Percentiles rank a stretch among this genome's conserved stretches.
phyloP scores from a whole-genome alignment of 2,888 invertebrate species.

The Meghimatium bilineatum region DNA sequence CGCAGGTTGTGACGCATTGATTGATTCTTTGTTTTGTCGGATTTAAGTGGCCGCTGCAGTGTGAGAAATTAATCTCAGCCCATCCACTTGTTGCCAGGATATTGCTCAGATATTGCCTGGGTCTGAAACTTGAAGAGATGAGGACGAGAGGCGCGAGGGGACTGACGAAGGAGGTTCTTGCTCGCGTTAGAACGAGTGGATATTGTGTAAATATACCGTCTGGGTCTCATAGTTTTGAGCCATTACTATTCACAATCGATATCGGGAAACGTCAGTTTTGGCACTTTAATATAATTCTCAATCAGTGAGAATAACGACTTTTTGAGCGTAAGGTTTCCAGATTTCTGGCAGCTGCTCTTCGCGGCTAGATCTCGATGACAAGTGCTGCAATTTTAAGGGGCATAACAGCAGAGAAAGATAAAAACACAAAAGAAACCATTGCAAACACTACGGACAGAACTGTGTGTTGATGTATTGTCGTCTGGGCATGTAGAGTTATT shows the following conservation, averaged over 20 bases:
- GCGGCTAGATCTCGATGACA: conserved; percentile 4
- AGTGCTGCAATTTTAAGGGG: background rate
- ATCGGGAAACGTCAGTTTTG: conserved; percentile 38
- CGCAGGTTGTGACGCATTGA: conserved; percentile 32
- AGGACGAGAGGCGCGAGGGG: conserved; percentile 26
- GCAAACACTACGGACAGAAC: background rate
- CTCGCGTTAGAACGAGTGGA: conserved; percentile 14
- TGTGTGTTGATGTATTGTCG: too few relatives aligned
- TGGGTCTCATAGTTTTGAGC: conserved; percentile 18
- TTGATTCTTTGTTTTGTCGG: conserved; percentile 44
- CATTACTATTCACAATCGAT: conserved; percentile 47
- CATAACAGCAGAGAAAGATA: background rate
- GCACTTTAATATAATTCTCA: conserved; percentile 45
- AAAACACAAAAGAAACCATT: background rate
- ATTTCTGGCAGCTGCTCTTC: conserved; percentile 29
- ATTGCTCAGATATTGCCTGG: conserved; percentile 40
- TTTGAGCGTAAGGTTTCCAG: conserved; percentile 21
- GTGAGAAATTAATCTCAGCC: conserved; percentile 38
- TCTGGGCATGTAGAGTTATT: too few relatives aligned
- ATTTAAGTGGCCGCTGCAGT: conserved; percentile 31
- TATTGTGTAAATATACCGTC: conserved; percentile 43
- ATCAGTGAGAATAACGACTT: conserved; percentile 39
- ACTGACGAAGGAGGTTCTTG: conserved; percentile 11
- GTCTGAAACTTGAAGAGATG: conserved; percentile 29
- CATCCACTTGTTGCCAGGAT: conserved; percentile 46